These are phyloP conservation scores for Leucozona laternaria DNA, from an alignment of 2,888 invertebrate genomes.

Conservation along the genomic window DNA sequence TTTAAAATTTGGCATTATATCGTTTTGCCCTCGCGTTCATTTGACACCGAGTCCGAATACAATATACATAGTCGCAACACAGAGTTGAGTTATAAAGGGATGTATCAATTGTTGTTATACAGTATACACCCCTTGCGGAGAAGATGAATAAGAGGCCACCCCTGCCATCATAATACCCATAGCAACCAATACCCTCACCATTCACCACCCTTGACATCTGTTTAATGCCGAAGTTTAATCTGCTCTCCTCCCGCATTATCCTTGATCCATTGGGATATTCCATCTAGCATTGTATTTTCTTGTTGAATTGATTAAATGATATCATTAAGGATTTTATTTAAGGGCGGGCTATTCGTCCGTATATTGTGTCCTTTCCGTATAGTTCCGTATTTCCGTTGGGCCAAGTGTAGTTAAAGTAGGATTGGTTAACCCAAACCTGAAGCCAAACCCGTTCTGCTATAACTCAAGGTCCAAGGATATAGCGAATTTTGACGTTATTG, in stretches of 20 bases:
- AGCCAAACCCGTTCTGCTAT: background rate
- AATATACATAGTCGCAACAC: conserved; percentile 31
- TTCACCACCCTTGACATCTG: conserved; percentile 61
- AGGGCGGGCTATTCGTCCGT: conserved; percentile 40
- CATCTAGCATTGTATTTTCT: conserved; percentile 57
- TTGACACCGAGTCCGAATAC: conserved; percentile 32
- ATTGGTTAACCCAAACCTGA: conserved; percentile 20
- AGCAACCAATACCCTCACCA: background rate
- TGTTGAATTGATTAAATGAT: conserved; percentile 75
- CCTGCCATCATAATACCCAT: background rate
- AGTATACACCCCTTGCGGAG: conserved; percentile 27
- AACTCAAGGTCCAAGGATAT: conserved; percentile 58
- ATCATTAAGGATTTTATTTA: conserved; percentile 69
- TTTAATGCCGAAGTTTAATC: conserved; percentile 68
- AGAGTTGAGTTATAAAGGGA: conserved; percentile 70
- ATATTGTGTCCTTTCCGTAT: conserved; percentile 9
- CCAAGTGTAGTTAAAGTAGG: conserved; percentile 36
- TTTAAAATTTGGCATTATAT: conserved; percentile 47
- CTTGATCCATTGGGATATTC: conserved; percentile 53
- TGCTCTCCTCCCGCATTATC: conserved; percentile 58
- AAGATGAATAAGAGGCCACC: conserved; percentile 15
- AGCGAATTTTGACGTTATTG: conserved; percentile 66
- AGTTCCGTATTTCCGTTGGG: conserved; percentile 2
- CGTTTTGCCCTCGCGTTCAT: conserved; percentile 30
- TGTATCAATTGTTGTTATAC: conserved; percentile 67